A percentile compares a stretch with the other conserved stretches of the same genome.
Conservation (phyloP, 2,888 invertebrate species). For the Siphonodentalium dalli region DNA sequence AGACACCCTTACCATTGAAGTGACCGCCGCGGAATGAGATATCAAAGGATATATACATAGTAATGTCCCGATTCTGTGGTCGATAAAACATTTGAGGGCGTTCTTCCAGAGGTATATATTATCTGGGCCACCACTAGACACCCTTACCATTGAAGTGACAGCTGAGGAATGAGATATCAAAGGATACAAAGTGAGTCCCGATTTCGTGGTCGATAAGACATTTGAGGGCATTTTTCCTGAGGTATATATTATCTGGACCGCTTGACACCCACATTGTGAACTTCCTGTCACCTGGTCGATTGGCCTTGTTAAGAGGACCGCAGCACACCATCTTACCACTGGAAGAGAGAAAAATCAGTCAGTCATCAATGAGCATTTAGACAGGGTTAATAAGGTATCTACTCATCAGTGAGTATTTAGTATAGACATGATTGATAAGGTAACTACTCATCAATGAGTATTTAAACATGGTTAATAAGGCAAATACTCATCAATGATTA, state of each 20-base stretch:
- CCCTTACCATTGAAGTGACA: not conserved
- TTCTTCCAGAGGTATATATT: constrained; percentile 51
- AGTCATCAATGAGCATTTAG: too few species aligned
- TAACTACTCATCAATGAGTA: too few species aligned
- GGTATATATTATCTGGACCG: constrained; percentile 53
- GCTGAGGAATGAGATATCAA: constrained; percentile 17
- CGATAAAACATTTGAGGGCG: constrained; percentile 57
- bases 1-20: constrained; percentile 47
- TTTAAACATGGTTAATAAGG: too few species aligned
- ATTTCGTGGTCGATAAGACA: constrained; percentile 63
- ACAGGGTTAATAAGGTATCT: too few species aligned
- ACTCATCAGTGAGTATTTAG: too few species aligned
- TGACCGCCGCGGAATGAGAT: not conserved
- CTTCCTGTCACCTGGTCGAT: constrained; percentile 54
- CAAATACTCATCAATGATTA: not conserved
- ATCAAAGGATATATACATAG: constrained; percentile 62
- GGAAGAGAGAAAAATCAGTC: constrained; percentile 11
- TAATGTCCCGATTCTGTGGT: constrained; percentile 65
- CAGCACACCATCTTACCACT: constrained; percentile 63
- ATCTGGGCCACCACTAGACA: too few species aligned
- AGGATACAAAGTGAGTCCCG: constrained; percentile 65
- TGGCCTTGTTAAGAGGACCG: constrained; percentile 51
- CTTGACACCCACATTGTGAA: constrained; percentile 60
- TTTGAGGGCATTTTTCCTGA: constrained; percentile 54
- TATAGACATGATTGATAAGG: too few species aligned